phyloP scores from a whole-genome alignment of 1,140 invertebrate species.

The Drosophila pachea region DNA sequence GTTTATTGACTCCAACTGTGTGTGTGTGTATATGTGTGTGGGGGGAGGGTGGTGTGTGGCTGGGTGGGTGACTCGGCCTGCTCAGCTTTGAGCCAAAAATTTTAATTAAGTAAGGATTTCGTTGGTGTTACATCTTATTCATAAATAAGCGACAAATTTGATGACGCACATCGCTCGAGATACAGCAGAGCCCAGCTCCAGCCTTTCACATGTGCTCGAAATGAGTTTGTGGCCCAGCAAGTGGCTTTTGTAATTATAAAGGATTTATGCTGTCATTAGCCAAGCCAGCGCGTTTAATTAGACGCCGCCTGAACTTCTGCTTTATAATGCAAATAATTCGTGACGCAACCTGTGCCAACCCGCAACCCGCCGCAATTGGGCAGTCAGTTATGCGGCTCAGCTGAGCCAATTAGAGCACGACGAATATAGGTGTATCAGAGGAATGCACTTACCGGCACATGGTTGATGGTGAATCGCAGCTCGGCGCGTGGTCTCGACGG shows the following conservation, averaged over 20 bases:
- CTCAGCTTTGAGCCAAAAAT: slow-evolving; percentile 37
- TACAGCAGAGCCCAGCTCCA: slow-evolving; percentile 15
- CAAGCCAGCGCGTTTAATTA: slow-evolving; percentile 65
- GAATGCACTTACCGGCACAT: slow-evolving; percentile 84
- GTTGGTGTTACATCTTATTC: slow-evolving; percentile 67
- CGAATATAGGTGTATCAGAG: neutral
- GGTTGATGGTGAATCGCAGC: slow-evolving; percentile 87
- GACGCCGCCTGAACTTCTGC: slow-evolving; percentile 24
- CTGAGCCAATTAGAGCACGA: neutral
- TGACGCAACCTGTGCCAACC: neutral
- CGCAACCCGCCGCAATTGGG: neutral
- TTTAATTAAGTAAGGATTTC: slow-evolving; percentile 69
- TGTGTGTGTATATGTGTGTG: neutral
- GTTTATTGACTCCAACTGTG: slow-evolving; percentile 67
- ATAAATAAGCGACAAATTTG: slow-evolving; percentile 74
- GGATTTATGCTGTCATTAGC: slow-evolving; percentile 68
- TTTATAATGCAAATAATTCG: slow-evolving; percentile 8
- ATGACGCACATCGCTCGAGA: slow-evolving; percentile 46
- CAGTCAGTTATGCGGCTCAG: neutral
- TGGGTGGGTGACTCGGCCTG: slow-evolving; percentile 13
- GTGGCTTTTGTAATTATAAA: slow-evolving; percentile 59
- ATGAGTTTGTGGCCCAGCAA: slow-evolving; percentile 33
- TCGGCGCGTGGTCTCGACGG: slow-evolving; percentile 85
- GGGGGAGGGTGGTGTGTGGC: neutral
- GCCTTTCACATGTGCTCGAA: slow-evolving; percentile 46